Conservation (phyloP, 2,888 invertebrate species). For the Euzetes globulus region DNA sequence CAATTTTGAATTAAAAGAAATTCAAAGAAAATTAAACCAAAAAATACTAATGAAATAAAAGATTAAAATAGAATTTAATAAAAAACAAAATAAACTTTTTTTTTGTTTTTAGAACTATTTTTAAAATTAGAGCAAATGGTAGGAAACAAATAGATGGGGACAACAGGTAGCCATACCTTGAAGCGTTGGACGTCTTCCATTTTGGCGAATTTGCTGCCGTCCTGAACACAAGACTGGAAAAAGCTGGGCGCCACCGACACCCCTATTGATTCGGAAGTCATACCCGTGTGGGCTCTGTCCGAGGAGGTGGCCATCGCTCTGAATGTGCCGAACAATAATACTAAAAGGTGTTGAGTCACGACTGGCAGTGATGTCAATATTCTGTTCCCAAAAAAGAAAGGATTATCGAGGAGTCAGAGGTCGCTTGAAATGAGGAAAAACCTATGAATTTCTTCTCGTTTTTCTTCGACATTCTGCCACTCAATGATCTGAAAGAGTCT, state of each 20-base stretch:
- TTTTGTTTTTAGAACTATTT: no score
- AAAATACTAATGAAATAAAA: no score
- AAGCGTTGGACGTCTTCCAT: constrained; percentile 92
- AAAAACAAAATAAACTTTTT: no score
- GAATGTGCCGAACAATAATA: constrained; percentile 93
- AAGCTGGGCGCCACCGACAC: constrained; percentile 93
- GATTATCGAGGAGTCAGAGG: not conserved
- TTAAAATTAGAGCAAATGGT: not conserved
- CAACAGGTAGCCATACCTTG: constrained; percentile 59
- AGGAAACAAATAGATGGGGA: no score
- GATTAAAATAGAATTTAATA: no score
- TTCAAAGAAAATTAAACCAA: no score
- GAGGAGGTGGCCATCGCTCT: constrained; percentile 87
- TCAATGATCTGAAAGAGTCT: constrained; percentile 80
- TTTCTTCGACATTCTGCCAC: constrained; percentile 68
- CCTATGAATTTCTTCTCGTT: constrained; percentile 69
- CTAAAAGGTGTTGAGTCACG: constrained; percentile 84
- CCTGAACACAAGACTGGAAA: constrained; percentile 90
- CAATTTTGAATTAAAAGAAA: no score
- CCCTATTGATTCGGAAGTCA: constrained; percentile 90
- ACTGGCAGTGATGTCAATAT: constrained; percentile 72
- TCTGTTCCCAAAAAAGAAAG: constrained; percentile 52
- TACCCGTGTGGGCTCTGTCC: constrained; percentile 78
- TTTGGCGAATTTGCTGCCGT: constrained; percentile 78
- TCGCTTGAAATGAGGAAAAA: constrained; percentile 19